Evolutionary conservation across 1,140 invertebrate genomes (phyloP).

Genomic region (Sipha flava): DNA sequence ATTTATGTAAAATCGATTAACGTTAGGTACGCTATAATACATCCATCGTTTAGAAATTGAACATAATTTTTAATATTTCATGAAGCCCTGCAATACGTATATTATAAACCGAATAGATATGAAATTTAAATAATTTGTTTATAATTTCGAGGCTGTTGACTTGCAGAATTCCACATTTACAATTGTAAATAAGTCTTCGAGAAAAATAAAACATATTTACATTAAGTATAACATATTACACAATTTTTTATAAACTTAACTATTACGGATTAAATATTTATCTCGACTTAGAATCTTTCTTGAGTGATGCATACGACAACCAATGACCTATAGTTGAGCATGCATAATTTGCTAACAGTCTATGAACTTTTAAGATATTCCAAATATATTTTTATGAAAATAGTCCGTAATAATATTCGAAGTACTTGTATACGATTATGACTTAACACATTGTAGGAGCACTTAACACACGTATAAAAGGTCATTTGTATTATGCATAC

Average conservation of each 20-base stretch:
- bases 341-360: not conserved
- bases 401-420: not conserved
- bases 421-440: not conserved
- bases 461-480: too few relatives aligned
- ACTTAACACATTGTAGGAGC: too few relatives aligned
- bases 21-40: too few relatives aligned
- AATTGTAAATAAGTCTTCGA: constrained; percentile 9
- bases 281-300: not conserved
- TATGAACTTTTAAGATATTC: constrained; percentile 2
- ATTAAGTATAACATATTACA: not conserved
- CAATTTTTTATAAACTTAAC: not conserved
- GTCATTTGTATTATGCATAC: not conserved
- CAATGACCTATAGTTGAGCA: not conserved
- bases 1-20: too few relatives aligned
- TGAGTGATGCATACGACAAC: not conserved
- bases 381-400: not conserved
- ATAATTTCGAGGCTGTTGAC: not conserved
- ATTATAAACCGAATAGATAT: not conserved
- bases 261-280: not conserved
- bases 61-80: not conserved
- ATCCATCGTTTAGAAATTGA: too few relatives aligned
- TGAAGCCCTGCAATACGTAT: not conserved
- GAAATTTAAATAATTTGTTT: not conserved
- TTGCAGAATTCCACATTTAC: not conserved
- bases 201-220: not conserved